Evolutionary conservation across 2,113 vertebrate species (phyloP), one percentile per base, ranked within the genome.

Genomic region (Solea solea): DNA sequence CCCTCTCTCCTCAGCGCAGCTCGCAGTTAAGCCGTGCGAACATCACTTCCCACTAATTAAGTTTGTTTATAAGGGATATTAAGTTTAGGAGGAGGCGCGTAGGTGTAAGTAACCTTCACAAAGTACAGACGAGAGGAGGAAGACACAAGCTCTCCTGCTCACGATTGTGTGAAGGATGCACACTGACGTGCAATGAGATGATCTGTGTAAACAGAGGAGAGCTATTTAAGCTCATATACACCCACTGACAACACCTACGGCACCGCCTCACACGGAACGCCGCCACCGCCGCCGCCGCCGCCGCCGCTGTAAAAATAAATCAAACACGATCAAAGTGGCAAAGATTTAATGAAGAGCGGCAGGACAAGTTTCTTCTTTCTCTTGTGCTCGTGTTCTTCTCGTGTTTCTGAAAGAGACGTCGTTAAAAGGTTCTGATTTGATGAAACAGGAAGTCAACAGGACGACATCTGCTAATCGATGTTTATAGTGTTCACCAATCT

Each of bases 31-130:
- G 81, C 91, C 50, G 71, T 57, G 68, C 60, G 11, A 80, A 82
- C 85, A 88, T 86, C 76, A 76, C 85, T 86, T 88, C 72, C 59
- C 78, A 55, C 87, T 93, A 92, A 94, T 93, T 92, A 92, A 84
- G 85, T 90, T 91, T 92, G 89, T 93, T 93, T 92, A 88, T 89
- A 84, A 82, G 76, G 74, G 82, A 88, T 89, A 90, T 91, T 88
- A 88, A 88, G 85, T 91, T 90, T 88, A 82, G 88, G 75, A 82
- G 88, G 75, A 64, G 74, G 72, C 64, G 72, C 62, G 91, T 90
- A 88, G 91, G 92, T 77, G 90, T 91, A 69, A 73, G 80, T 89
- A 90, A 91, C 90, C 87, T 90, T 92, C 88, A 86, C 53, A 71
- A 68, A 89, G 74, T 81, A 69, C 63, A 86, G 60, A 80, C 8